A percentile compares a stretch with the other conserved stretches of the same genome.
Evolutionary conservation across 2,113 vertebrate genomes (phyloP).

Genomic region (Tor tambroides): DNA sequence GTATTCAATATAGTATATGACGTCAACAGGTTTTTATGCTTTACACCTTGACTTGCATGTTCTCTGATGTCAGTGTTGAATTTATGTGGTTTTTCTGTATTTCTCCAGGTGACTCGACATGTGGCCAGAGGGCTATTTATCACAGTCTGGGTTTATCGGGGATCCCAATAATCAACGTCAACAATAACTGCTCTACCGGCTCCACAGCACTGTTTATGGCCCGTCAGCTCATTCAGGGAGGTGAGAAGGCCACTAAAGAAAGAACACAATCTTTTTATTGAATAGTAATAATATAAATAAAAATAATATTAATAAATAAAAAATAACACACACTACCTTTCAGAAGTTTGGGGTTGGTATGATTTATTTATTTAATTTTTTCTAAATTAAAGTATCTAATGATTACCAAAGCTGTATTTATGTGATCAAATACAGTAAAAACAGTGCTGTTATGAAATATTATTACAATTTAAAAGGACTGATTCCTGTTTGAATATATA

Average conservation of each 20-base stretch:
- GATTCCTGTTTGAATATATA: neutral
- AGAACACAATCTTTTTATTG: neutral
- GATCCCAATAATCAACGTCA: conserved; percentile 94
- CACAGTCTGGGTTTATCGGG: conserved; percentile 91
- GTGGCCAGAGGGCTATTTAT: conserved; percentile 93
- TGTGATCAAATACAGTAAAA: neutral
- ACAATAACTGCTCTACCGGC: conserved; percentile 97
- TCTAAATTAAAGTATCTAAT: neutral
- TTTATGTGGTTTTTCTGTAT: neutral
- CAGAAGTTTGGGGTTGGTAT: neutral
- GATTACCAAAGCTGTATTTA: neutral
- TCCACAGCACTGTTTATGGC: conserved; percentile 93
- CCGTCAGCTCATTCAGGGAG: conserved; percentile 87
- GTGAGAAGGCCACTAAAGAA: conserved; percentile 70
- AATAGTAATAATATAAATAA: neutral
- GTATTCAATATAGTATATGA: neutral
- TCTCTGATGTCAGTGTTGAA: neutral
- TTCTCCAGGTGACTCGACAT: conserved; percentile 87
- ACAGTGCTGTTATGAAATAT: neutral
- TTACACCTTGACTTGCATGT: neutral
- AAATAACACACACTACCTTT: too few relatives aligned
- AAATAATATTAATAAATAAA: too few relatives aligned
- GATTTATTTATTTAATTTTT: neutral
- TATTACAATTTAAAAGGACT: neutral
- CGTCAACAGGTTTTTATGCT: neutral